Evolutionary conservation across 2,888 invertebrate genomes (phyloP).

Genomic region (Linnaemya tessellans): DNA sequence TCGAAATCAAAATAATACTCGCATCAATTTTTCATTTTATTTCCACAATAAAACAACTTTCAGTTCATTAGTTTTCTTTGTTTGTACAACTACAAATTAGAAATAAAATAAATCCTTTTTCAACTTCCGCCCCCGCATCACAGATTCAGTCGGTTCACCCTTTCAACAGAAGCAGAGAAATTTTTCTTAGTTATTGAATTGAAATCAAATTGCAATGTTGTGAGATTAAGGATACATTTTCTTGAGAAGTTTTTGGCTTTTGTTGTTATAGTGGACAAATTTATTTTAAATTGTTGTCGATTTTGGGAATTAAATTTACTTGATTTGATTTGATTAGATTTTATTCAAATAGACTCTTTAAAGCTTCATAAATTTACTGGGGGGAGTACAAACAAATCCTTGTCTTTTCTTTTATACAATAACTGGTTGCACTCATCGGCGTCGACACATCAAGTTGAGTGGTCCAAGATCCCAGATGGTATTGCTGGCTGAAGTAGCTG

Average conservation of each 20-base stretch:
- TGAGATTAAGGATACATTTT: conserved; percentile 22
- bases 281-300: conserved; percentile 34
- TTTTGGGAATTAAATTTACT: conserved; percentile 21
- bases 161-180: conserved; percentile 26
- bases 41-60: conserved; percentile 60
- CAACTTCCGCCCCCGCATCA: not conserved
- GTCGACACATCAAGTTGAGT: too few species aligned
- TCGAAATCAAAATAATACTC: conserved; percentile 61
- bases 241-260: not conserved
- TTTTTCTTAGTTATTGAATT: conserved; percentile 35
- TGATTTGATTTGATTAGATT: conserved; percentile 6
- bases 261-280: conserved; percentile 30
- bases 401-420: not conserved
- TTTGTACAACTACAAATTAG: conserved; percentile 45
- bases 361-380: not conserved
- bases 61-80: conserved; percentile 66
- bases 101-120: conserved; percentile 58
- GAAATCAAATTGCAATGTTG: conserved; percentile 43
- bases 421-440: too few species aligned
- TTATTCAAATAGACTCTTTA: conserved; percentile 2
- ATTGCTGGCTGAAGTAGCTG: too few species aligned
- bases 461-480: too few species aligned
- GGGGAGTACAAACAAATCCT: not conserved
- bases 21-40: conserved; percentile 58
- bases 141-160: not conserved